phyloP scores from a whole-genome alignment of 2,797 vertebrate species.

The Nasua narica region DNA sequence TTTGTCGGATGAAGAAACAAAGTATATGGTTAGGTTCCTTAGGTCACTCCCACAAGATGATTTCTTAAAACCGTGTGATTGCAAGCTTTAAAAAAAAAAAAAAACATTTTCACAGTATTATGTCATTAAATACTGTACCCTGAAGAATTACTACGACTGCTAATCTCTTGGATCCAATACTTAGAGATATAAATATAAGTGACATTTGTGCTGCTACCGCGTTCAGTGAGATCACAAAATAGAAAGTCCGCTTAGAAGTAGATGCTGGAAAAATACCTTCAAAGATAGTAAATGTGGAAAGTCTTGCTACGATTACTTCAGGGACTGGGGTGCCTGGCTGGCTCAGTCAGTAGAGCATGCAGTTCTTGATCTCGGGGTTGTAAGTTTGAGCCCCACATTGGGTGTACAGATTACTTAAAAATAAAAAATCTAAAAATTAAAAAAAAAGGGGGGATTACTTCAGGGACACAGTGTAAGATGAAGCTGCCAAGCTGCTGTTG shows the following conservation, averaged over 20 bases:
- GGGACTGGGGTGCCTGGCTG: background rate
- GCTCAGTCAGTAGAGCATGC: background rate
- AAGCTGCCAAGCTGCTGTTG: background rate
- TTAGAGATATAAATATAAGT: slow-evolving; percentile 38
- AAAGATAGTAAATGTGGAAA: background rate
- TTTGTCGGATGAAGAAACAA: background rate
- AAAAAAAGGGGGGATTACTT: background rate
- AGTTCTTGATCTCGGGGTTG: background rate
- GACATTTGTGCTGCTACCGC: background rate
- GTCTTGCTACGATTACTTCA: background rate
- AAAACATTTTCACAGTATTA: slow-evolving; percentile 4
- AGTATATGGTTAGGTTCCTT: background rate
- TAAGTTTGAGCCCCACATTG: background rate
- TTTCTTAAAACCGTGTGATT: slow-evolving; percentile 32
- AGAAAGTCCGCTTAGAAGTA: slow-evolving; percentile 35
- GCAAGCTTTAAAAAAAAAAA: background rate
- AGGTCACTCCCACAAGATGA: background rate
- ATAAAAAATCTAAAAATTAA: background rate
- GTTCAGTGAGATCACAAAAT: background rate
- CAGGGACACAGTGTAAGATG: background rate
- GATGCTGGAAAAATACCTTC: background rate
- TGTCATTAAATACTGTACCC: slow-evolving; percentile 27
- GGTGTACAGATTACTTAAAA: background rate
- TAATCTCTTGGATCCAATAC: slow-evolving; percentile 37
- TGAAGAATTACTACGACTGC: background rate